These are phyloP conservation scores for Napeogenes sylphis DNA, from an alignment of 2,888 invertebrate species.

Conservation along the genomic window DNA sequence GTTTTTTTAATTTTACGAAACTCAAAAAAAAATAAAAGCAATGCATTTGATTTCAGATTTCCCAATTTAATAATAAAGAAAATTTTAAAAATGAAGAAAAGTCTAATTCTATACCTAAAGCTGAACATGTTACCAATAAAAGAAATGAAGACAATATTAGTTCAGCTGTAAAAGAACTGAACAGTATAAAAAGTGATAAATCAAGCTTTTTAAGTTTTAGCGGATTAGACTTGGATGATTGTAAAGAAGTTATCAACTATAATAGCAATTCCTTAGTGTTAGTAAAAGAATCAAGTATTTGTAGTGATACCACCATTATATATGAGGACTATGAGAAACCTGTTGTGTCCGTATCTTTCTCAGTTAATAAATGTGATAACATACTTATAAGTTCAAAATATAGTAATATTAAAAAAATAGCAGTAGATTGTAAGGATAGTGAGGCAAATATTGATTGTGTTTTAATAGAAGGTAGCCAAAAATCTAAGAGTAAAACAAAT, in stretches of 20 bases:
- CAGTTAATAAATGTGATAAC: constrained; percentile 46
- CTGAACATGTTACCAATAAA: constrained; percentile 39
- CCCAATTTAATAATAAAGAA: too few species aligned
- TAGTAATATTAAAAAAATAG: constrained; percentile 48
- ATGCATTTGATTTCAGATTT: neutral
- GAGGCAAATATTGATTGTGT: constrained; percentile 52
- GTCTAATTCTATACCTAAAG: too few species aligned
- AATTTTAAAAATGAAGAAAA: too few species aligned
- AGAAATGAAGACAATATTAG: constrained; percentile 26
- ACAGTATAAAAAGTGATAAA: constrained; percentile 15
- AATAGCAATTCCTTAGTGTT: constrained; percentile 30
- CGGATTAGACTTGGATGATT: constrained; percentile 2
- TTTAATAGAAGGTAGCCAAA: constrained; percentile 44
- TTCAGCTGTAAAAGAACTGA: constrained; percentile 21
- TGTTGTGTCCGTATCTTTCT: constrained; percentile 49
- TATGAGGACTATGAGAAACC: constrained; percentile 40
- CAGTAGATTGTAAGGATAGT: constrained; percentile 41
- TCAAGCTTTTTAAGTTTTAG: constrained; percentile 2
- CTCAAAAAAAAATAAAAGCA: neutral
- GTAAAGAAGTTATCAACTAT: constrained; percentile 15
- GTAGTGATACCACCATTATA: constrained; percentile 39
- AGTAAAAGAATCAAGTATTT: constrained; percentile 28
- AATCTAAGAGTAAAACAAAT: constrained; percentile 42
- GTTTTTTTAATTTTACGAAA: neutral
- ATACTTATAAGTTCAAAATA: constrained; percentile 52